Evolutionary conservation across 2,113 vertebrate genomes (phyloP).

Genomic region (Oreochromis niloticus): DNA sequence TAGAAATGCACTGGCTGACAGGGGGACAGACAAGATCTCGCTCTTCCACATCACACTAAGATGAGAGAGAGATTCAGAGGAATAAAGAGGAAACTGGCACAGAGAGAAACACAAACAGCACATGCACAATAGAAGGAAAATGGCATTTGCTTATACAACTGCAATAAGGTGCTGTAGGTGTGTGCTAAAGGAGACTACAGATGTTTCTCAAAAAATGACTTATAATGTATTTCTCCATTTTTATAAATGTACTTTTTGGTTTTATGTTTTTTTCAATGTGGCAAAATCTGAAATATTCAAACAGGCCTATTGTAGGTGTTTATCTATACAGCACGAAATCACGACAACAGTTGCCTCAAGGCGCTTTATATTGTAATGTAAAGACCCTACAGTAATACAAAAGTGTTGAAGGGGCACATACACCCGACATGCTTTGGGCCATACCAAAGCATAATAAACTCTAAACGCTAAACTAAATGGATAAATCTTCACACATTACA

Average conservation of each 20-base stretch:
- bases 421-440: background rate
- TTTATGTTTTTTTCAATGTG: background rate
- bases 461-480: background rate
- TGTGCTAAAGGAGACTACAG: background rate
- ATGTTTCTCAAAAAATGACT: background rate
- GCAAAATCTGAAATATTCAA: background rate
- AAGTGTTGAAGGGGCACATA: background rate
- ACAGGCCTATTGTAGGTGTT: background rate
- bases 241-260: background rate
- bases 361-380: background rate
- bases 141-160: background rate
- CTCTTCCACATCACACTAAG: background rate
- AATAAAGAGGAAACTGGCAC: slow-evolving; percentile 11
- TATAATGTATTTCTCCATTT: background rate
- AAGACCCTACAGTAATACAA: background rate
- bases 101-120: background rate
- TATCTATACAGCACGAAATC: background rate
- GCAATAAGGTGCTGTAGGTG: background rate
- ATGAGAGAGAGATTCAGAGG: slow-evolving; percentile 4
- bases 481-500: background rate
- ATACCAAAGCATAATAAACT: background rate
- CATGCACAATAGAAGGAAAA: slow-evolving; percentile 1
- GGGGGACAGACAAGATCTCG: slow-evolving; percentile 6
- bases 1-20: slow-evolving; percentile 12
- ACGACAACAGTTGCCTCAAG: background rate